Conservation (phyloP, 2,797 vertebrate genomes). For the Rhodeus uyekii region DNA sequence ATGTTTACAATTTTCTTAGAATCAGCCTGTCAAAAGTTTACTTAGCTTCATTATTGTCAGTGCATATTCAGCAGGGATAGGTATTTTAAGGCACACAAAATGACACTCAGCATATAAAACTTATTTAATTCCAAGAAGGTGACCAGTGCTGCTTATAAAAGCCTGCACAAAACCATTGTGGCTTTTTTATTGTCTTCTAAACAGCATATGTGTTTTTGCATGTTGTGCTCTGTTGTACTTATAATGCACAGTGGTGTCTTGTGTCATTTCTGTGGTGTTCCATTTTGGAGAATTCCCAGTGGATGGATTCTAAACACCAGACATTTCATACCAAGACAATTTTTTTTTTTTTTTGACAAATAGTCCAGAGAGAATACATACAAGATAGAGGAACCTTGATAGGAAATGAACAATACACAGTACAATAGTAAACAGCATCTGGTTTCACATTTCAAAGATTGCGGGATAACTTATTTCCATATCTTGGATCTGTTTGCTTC, state of each 20-base stretch:
- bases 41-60: not conserved
- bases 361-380: not conserved
- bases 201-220: not conserved
- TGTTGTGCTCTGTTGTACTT: not conserved
- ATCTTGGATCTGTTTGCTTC: not conserved
- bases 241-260: not conserved
- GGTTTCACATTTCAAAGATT: not conserved
- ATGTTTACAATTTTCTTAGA: not conserved
- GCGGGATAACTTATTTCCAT: not conserved
- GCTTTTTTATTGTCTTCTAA: not conserved
- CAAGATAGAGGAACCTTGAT: conserved; percentile 2
- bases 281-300: not conserved
- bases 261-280: not conserved
- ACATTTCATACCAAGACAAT: conserved; percentile 8
- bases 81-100: not conserved
- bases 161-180: not conserved
- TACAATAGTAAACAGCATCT: not conserved
- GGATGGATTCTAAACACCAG: not conserved
- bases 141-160: too few relatives aligned
- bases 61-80: not conserved
- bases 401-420: not conserved
- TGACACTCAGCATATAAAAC: not conserved
- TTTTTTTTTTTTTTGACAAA: not conserved
- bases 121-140: not conserved
- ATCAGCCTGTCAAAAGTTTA: not conserved